Evolutionary conservation across 2,113 vertebrate genomes (phyloP).

Genomic region (Saccopteryx bilineata): DNA sequence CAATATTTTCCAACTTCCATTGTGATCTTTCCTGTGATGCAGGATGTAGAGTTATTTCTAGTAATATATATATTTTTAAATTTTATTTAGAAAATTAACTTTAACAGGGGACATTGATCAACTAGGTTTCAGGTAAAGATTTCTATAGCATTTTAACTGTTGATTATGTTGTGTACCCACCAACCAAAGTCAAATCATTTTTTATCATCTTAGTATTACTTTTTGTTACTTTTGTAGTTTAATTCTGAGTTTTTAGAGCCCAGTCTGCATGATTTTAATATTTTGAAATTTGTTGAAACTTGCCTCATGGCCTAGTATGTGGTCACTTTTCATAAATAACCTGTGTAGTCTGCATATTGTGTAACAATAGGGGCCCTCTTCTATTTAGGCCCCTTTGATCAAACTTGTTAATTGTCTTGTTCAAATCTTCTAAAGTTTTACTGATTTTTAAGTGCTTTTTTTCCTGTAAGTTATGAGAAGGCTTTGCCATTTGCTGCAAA

Average conservation of each 20-base stretch:
- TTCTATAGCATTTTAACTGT: too few relatives aligned
- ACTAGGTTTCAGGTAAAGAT: too few relatives aligned
- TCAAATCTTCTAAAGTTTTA: background rate
- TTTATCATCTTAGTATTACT: too few relatives aligned
- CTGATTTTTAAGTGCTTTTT: background rate
- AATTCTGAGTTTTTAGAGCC: background rate
- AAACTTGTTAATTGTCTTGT: background rate
- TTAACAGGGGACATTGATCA: too few relatives aligned
- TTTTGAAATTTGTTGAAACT: background rate
- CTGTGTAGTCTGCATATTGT: background rate
- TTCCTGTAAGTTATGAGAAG: background rate
- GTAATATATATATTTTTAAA: background rate
- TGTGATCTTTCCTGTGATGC: background rate
- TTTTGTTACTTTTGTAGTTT: background rate
- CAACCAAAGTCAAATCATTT: too few relatives aligned
- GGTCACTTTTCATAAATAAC: background rate
- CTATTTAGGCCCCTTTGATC: background rate
- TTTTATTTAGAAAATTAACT: background rate
- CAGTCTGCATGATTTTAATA: background rate
- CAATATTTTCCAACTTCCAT: background rate
- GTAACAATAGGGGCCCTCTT: background rate
- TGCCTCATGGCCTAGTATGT: background rate
- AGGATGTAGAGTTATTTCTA: background rate
- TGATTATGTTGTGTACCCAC: too few relatives aligned
- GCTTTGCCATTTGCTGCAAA: background rate